Percentiles rank a stretch among this genome's conserved stretches.
Evolutionary conservation across 2,797 vertebrate species (phyloP).

Genomic region (Somateria mollissima): DNA sequence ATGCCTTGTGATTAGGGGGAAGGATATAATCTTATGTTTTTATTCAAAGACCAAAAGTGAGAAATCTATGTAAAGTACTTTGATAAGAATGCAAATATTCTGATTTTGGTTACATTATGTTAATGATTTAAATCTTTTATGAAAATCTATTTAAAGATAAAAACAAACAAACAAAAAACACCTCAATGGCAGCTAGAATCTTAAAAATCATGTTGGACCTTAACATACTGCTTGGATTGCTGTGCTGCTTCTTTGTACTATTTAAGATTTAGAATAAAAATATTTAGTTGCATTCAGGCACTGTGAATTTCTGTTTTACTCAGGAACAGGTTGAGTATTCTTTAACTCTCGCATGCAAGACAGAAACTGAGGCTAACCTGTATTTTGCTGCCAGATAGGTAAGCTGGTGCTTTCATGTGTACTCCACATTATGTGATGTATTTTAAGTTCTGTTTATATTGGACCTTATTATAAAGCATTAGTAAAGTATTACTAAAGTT

Average conservation of each 20-base stretch:
- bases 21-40: not conserved
- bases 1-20: fast-evolving
- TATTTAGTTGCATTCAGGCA: not conserved
- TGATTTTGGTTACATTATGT: not conserved
- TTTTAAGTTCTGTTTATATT: not conserved
- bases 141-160: not conserved
- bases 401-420: not conserved
- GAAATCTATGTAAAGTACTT: not conserved
- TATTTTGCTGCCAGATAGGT: not conserved
- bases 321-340: not conserved
- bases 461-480: not conserved
- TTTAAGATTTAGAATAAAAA: not conserved
- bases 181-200: fast-evolving
- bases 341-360: not conserved
- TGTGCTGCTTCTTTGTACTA: not conserved
- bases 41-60: not conserved
- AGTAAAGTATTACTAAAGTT: no score
- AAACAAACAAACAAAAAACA: no score
- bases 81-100: not conserved
- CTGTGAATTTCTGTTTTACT: not conserved
- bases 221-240: not conserved
- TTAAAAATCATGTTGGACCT: not conserved
- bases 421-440: fast-evolving
- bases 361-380: not conserved
- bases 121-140: not conserved